phyloP scores from a whole-genome alignment of 2,888 invertebrate species.

The Chrysodeixis includens region DNA sequence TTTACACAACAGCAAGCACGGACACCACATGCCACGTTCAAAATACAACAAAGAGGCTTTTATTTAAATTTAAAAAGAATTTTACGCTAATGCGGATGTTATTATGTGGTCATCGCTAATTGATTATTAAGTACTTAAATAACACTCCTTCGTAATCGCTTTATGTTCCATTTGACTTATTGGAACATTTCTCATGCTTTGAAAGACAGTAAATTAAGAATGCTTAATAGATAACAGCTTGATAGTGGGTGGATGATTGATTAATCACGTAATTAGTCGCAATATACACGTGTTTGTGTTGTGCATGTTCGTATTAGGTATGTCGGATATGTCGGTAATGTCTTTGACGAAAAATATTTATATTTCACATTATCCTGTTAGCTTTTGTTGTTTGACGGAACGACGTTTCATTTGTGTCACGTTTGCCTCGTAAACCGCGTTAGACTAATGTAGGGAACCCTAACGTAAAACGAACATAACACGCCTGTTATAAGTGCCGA shows the following conservation, averaged over 20 bases:
- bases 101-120: not conserved
- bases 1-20: conserved; percentile 42
- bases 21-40: conserved; percentile 15
- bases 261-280: conserved; percentile 24
- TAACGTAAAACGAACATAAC: conserved; percentile 59
- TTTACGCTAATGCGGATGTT: conserved; percentile 9
- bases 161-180: conserved; percentile 19
- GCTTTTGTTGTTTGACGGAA: conserved; percentile 39
- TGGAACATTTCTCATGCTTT: conserved; percentile 19
- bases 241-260: conserved; percentile 20
- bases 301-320: conserved; percentile 15
- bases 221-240: conserved; percentile 22
- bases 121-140: not conserved
- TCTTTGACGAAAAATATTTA: conserved; percentile 30
- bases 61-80: conserved; percentile 20
- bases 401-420: conserved; percentile 57
- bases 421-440: conserved; percentile 63
- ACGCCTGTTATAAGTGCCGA: conserved; percentile 48
- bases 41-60: conserved; percentile 25
- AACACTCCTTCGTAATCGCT: not conserved
- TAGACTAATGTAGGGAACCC: conserved; percentile 61
- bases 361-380: conserved; percentile 31
- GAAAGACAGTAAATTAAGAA: conserved; percentile 29
- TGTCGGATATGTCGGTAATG: conserved; percentile 15
- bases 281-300: conserved; percentile 12